phyloP scores from a whole-genome alignment of 2,113 vertebrate species.

The Numida meleagris region DNA sequence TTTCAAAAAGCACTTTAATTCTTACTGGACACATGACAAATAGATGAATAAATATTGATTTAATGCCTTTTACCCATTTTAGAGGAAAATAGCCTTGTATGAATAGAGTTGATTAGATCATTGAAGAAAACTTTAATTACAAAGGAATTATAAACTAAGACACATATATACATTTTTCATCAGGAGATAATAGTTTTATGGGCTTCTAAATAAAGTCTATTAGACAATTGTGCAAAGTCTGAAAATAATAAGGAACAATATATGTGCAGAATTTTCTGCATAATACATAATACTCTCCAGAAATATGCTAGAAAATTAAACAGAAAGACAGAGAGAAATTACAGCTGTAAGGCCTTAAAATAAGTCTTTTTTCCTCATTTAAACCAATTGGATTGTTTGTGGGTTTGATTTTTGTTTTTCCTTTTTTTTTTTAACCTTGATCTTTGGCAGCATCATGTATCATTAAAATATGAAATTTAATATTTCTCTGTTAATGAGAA shows the following conservation, averaged over 20 bases:
- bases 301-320: not conserved
- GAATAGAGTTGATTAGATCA: not conserved
- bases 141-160: not conserved
- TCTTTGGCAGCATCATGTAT: not conserved
- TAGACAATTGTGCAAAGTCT: not conserved
- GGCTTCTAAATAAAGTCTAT: not conserved
- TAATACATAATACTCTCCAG: not conserved
- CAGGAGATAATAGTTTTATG: not conserved
- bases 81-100: not conserved
- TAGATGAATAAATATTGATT: not conserved
- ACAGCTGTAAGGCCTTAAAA: not conserved
- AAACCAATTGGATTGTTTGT: not conserved
- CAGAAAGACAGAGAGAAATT: not conserved
- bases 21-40: not conserved
- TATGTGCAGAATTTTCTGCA: not conserved
- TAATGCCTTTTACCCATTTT: not conserved
- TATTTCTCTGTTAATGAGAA: not conserved
- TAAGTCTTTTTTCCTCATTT: not conserved
- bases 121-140: not conserved
- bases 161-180: not conserved
- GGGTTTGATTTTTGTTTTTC: not conserved
- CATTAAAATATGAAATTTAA: not conserved
- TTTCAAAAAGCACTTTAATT: not conserved
- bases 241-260: not conserved
- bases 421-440: not conserved